These are phyloP conservation scores for Clunio marinus DNA, from an alignment of 2,888 invertebrate genomes.

Conservation along the genomic window DNA sequence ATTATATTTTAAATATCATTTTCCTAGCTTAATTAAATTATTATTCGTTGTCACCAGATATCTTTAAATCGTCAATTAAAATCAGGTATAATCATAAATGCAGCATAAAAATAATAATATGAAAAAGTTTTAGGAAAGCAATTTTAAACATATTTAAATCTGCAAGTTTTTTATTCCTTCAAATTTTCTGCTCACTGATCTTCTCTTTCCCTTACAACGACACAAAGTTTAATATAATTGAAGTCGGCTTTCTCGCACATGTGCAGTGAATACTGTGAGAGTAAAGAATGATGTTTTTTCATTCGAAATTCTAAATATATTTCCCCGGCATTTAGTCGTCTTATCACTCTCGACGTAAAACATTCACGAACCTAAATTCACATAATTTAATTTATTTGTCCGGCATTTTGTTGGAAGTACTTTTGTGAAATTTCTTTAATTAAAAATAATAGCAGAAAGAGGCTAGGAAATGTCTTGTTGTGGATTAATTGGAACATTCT, in stretches of 20 bases:
- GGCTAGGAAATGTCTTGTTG: conserved; percentile 25
- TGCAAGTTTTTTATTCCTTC: no score
- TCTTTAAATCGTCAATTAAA: no score
- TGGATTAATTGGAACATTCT: conserved; percentile 40
- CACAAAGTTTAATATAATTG: no score
- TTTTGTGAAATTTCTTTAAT: background rate
- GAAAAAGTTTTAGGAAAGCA: no score
- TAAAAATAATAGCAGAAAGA: no score
- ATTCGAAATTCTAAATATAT: conserved; percentile 22
- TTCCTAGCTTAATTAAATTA: no score
- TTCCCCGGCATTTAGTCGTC: conserved; percentile 6
- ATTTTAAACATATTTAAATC: no score
- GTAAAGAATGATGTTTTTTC: background rate
- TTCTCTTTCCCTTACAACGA: no score
- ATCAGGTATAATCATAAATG: no score
- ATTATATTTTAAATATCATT: no score
- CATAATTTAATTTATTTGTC: background rate
- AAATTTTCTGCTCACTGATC: background rate
- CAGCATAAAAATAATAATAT: no score
- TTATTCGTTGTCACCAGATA: no score
- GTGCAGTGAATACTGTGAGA: conserved; percentile 3
- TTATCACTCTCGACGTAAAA: conserved; percentile 19
- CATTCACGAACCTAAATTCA: background rate
- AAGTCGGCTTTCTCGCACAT: background rate
- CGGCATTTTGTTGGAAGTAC: conserved; percentile 9